Base-by-base conservation (phyloP, 2,888 invertebrate species). In the Xestia xanthographa region DNA sequence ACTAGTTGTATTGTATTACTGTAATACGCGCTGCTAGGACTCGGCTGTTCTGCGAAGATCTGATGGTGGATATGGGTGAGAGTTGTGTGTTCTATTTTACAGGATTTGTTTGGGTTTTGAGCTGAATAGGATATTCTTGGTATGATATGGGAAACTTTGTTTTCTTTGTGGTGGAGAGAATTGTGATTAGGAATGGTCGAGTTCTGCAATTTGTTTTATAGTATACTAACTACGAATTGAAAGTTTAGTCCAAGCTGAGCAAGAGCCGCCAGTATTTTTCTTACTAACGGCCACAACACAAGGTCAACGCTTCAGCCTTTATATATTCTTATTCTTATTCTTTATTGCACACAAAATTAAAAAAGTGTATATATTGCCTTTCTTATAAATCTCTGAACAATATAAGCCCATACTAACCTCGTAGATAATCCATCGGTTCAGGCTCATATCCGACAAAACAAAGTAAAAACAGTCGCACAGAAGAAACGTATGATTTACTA, bases 401-500 rank as follows among this genome's bases (percentile, higher is more conserved):
- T 65, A 69, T 50, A 80, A 58, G 6, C 62, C 62, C 50, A 26
- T 34, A 48, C 63, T 58, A 76, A 63, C 60, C 34, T 63, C n/a
- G 69, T 60, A 58, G 66, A 72, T 84, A 76, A 84, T 81, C 72
- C 67, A 65, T 72, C 65, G 71, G 69, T 72, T 71, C 77, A 66
- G 67, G 70, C 67, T 71, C 65, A 68, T 71, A 77, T 73, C 65
- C 60, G 50, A 34, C 26, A 62, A 68, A 71, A 82, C 75, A 73
- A 71, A 81, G 77, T 71, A 77, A 62, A 67, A 71, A 71, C 62
- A 73, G 60, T 67, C 48, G 56, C 50, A 74, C 66, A 62, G 66
- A 80, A 80, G 81, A 83, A 83, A 85, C 69, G 62, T 26, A 72
- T 74, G 77, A 77, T 85, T 83, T 82, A 83, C 73, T 77, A 73